These are phyloP conservation scores for Platorchestia sp. DNA, from an alignment of 1,140 invertebrate genomes.

Conservation along the genomic window DNA sequence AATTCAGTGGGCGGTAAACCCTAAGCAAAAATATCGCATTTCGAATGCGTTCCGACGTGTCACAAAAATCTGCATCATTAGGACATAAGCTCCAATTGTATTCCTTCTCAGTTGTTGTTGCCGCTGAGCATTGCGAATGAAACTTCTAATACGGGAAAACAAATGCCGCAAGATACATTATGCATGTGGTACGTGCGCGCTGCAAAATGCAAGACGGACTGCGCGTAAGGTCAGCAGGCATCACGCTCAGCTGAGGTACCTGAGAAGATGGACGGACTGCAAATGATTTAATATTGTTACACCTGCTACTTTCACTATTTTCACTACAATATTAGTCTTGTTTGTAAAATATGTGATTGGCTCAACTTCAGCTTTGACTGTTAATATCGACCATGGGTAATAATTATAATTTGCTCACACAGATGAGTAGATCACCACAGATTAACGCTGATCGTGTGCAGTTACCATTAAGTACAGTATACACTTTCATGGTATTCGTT, in stretches of 20 bases:
- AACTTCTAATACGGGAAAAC: neutral
- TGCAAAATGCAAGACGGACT: neutral
- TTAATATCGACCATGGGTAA: no score
- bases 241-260: neutral
- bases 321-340: neutral
- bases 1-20: neutral
- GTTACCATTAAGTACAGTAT: no score
- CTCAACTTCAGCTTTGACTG: no score
- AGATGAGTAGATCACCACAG: no score
- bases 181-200: neutral
- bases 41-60: neutral
- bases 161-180: neutral
- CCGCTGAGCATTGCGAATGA: neutral
- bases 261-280: neutral
- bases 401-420: no score
- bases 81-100: neutral
- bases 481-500: no score
- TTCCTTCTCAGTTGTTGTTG: neutral
- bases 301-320: neutral
- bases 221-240: neutral
- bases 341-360: no score
- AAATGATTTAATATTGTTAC: neutral
- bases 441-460: no score
- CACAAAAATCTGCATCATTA: neutral
- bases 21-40: neutral